A percentile compares a stretch with the other conserved stretches of the same genome.
Conservation (phyloP, 1,140 invertebrate genomes). For the Diprion similis region DNA sequence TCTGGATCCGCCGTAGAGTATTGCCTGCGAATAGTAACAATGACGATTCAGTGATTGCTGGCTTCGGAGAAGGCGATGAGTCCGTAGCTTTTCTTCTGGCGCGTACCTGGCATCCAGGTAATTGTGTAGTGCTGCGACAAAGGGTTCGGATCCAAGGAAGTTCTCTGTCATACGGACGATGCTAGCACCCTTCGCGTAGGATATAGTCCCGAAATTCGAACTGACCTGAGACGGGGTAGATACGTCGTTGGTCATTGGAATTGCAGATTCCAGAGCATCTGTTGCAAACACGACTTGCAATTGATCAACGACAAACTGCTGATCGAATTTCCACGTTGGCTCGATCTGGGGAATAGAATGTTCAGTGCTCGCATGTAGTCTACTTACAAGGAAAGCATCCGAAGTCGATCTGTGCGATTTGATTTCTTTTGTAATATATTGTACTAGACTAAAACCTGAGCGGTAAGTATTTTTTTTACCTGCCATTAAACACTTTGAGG, state of each 20-base stretch:
- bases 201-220: conserved; percentile 73
- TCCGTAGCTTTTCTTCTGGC: conserved; percentile 28
- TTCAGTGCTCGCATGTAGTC: background rate
- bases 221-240: conserved; percentile 63
- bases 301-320: conserved; percentile 59
- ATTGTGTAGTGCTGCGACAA: conserved; percentile 66
- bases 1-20: conserved; percentile 67
- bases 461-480: no score
- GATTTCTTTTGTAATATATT: no score
- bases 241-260: conserved; percentile 43
- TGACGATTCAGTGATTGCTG: no score
- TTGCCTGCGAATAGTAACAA: conserved; percentile 41
- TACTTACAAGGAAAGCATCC: no score
- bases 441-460: no score
- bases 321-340: conserved; percentile 61
- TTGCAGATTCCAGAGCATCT: conserved; percentile 40
- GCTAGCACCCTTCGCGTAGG: conserved; percentile 73
- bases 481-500: no score
- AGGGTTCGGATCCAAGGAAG: conserved; percentile 71
- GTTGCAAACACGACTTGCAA: conserved; percentile 37
- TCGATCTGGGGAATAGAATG: conserved; percentile 41
- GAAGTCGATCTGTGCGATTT: conserved; percentile 2
- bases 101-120: conserved; percentile 63
- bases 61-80: no score
- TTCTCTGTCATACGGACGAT: conserved; percentile 81